Percentiles rank a stretch among this genome's conserved stretches.
These are phyloP conservation scores for Aphidoletes aphidimyza DNA, from an alignment of 2,888 invertebrate species.

Conservation along the genomic window DNA sequence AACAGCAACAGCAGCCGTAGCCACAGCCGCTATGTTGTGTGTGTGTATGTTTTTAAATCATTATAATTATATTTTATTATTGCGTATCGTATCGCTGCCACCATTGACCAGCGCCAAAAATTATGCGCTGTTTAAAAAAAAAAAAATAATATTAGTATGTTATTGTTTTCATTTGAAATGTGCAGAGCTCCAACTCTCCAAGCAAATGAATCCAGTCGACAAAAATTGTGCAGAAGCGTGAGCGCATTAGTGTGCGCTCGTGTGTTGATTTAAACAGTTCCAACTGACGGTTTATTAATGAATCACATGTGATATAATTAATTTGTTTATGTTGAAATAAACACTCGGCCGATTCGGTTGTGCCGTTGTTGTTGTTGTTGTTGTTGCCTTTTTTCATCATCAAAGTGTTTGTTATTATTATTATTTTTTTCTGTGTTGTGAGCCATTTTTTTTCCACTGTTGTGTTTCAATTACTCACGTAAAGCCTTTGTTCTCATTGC, in stretches of 20 bases:
- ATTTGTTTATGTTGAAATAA: constrained; percentile 29
- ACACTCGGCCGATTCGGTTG: not conserved
- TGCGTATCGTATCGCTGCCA: not conserved
- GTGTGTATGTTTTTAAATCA: constrained; percentile 22
- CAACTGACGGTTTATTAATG: constrained; percentile 45
- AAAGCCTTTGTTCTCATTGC: constrained; percentile 36
- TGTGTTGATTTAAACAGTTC: constrained; percentile 36
- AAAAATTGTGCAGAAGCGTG: no score
- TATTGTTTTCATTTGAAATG: constrained; percentile 35
- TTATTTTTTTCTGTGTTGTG: not conserved
- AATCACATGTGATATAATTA: constrained; percentile 49
- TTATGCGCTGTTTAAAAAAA: no score
- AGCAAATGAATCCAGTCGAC: no score
- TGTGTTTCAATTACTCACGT: constrained; percentile 5
- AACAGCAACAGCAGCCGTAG: no score
- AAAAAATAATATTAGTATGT: no score
- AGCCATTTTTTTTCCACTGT: not conserved
- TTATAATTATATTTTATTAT: constrained; percentile 19
- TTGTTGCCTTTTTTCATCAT: not conserved
- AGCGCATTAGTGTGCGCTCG: not conserved
- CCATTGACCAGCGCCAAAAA: constrained; percentile 11
- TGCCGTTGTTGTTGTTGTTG: not conserved
- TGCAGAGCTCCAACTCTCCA: not conserved
- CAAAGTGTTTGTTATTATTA: not conserved
- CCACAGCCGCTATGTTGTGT: no score